Base-by-base conservation (phyloP, 2,888 invertebrate genomes). In the Vanessa cardui region DNA sequence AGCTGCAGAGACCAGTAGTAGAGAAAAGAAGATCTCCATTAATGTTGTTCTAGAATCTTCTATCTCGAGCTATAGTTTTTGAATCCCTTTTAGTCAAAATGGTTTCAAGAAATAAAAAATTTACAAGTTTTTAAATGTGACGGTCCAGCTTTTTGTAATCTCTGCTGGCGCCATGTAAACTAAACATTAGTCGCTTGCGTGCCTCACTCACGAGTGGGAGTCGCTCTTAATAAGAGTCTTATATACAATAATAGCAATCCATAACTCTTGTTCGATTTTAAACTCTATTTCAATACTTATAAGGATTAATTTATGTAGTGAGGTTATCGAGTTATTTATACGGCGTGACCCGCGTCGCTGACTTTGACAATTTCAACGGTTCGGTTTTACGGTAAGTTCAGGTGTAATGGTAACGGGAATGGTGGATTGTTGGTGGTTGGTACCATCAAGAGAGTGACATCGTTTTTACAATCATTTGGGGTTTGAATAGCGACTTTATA, bases 201-300 rank as follows among this genome's bases (percentile, higher is more conserved):
- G 92, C 86, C 77, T 79, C 78, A 74, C 78, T 77, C 75, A 76
- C 83, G 85, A 87, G 90, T 87, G 87, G 89, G 90, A 89, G 90
- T 86, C 85, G 80, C 81, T 89, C 91, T 89, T 90, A 91, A 90
- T 92, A 92, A 90, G 88, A 87, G 79, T 83, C 85, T 87, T 87
- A 86, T 84, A 82, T 84, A 85, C 83, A 80, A 83, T 85, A 84
- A 83, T 82, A 84, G 80, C 80, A 77, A 76, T 75, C 80, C 47
- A 67, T 47, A 63, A 79, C 58, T 31, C 26, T 39, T 65, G 64
- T 60, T 39, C 62, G 47, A 74, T 62, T 72, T 56, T 74, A 54
- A 64, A 70, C 75, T 62, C 59, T 76, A 73, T 69, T n/a, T 0
- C 16, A 9, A 56, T 16, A 16, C 1, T 0, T 20, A 58, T 65